phyloP scores from a whole-genome alignment of 2,888 invertebrate genomes.

The Andrena hattorfiana region DNA sequence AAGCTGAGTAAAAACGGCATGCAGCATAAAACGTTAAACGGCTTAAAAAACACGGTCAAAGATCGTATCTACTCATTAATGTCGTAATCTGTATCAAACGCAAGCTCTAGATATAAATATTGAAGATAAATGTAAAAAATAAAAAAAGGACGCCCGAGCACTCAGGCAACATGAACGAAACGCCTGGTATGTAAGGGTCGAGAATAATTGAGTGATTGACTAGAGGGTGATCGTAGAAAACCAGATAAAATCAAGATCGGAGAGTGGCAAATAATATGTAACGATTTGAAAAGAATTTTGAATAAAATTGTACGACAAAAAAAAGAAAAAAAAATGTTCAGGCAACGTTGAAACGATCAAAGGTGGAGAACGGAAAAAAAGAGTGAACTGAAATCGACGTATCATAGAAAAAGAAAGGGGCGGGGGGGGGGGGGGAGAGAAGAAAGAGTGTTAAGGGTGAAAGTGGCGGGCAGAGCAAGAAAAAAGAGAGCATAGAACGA shows the following conservation, averaged over 20 bases:
- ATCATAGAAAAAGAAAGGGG: constrained; percentile 47
- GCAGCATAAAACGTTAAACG: constrained; percentile 71
- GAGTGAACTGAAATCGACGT: constrained; percentile 44
- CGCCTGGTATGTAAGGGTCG: constrained; percentile 71
- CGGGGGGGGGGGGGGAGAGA: constrained; percentile 22
- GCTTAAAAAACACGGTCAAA: constrained; percentile 71
- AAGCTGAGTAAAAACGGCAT: constrained; percentile 72
- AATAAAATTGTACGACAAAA: constrained; percentile 76
- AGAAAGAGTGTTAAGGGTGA: not conserved
- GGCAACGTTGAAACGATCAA: constrained; percentile 87
- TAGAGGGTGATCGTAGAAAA: constrained; percentile 71
- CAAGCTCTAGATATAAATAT: constrained; percentile 73
- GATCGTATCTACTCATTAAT: constrained; percentile 70
- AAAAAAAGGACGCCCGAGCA: constrained; percentile 62
- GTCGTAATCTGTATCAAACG: constrained; percentile 70
- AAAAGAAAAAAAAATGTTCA: constrained; percentile 85
- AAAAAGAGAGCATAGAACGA: constrained; percentile 39
- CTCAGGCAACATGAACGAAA: constrained; percentile 74
- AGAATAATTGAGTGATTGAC: constrained; percentile 76
- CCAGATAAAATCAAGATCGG: constrained; percentile 80
- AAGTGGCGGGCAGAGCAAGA: constrained; percentile 14
- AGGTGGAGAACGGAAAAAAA: constrained; percentile 83
- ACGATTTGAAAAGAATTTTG: not conserved
- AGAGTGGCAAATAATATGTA: constrained; percentile 83
- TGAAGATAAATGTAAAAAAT: constrained; percentile 70